Evolutionary conservation across 2,888 invertebrate genomes (phyloP).

Genomic region (Pteria penguin): DNA sequence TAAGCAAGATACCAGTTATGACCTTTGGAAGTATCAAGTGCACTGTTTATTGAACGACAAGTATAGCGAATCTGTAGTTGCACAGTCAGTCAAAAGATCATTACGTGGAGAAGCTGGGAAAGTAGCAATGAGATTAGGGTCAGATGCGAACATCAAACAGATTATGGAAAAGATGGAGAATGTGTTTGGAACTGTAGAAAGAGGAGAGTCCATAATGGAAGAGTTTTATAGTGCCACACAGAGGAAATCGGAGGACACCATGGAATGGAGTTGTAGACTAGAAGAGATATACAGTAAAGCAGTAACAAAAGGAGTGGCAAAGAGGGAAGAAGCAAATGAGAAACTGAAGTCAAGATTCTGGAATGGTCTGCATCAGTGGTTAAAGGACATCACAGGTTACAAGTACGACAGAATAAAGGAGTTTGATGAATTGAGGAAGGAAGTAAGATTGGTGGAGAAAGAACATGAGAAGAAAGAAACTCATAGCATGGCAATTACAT

Average conservation of each 20-base stretch:
- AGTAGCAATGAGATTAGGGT: background rate
- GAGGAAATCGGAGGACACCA: background rate
- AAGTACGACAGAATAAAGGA: background rate
- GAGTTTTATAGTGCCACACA: conserved; percentile 11
- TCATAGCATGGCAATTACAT: too few species aligned
- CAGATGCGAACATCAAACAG: conserved; percentile 4
- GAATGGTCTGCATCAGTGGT: background rate
- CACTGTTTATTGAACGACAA: background rate
- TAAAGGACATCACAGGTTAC: conserved; percentile 1
- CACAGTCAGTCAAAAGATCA: background rate
- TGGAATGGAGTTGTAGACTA: conserved; percentile 5
- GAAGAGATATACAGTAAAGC: conserved; percentile 10
- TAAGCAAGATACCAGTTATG: conserved; percentile 1
- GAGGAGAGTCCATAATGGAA: background rate
- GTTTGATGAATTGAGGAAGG: background rate
- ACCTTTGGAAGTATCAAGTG: conserved; percentile 9
- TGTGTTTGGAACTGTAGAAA: background rate
- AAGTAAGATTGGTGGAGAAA: background rate
- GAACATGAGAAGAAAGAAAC: background rate
- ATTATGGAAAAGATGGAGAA: conserved; percentile 16
- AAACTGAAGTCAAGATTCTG: conserved; percentile 5
- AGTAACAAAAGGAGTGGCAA: background rate
- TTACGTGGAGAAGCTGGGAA: too few species aligned
- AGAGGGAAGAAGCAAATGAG: background rate
- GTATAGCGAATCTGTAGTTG: background rate